Base-by-base conservation (phyloP, 2,113 vertebrate genomes). In the Silurus glanis region DNA sequence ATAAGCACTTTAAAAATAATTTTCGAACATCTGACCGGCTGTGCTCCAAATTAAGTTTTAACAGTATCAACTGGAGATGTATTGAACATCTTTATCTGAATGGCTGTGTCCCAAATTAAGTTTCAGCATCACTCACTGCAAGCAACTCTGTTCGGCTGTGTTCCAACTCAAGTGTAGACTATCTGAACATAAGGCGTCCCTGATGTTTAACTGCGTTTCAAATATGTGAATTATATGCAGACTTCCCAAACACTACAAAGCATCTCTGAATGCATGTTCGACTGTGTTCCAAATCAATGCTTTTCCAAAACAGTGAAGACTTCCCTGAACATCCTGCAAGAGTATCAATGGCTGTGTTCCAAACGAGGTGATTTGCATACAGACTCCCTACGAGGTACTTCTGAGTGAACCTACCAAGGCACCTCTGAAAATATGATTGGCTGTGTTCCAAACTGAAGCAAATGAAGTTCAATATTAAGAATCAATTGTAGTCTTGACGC, bases 31-130 rank as follows among this genome's bases (percentile, higher is more conserved):
- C 62, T 79, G 6, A 55, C 75, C 53, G 25, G 53, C 25, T 80
- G 76, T 80, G 76, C 7, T 59, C 25, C 76, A 80, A 58, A 80
- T 59, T 16, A 80, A 59, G 25, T 9, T 72, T 72, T 72, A 21
- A 45, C 7, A 19, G 4, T 5, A 71, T 71, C 66, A 67, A 64
- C 21, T 17, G 25, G 1, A 69, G 25, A 69, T 25, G 8, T 21
- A 45, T 47, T 45, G 37, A 47, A 17, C 17, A 47, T 72, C 19
- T 9, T 5, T 10, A 5, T 45, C 17, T 9, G 21, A 47, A 16
- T 21, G 9, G 17, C 19, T 74, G 67, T 21, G 17, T 19, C 17
- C 37, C 17, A 47, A 47, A 16, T 69, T 2, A 12, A 72, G 37
- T 72, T 37, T 45, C 16, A 51, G 9, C 0, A 12, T 53, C 21